Conservation (phyloP, 1,140 invertebrate species). For the Saccostrea cuccullata region DNA sequence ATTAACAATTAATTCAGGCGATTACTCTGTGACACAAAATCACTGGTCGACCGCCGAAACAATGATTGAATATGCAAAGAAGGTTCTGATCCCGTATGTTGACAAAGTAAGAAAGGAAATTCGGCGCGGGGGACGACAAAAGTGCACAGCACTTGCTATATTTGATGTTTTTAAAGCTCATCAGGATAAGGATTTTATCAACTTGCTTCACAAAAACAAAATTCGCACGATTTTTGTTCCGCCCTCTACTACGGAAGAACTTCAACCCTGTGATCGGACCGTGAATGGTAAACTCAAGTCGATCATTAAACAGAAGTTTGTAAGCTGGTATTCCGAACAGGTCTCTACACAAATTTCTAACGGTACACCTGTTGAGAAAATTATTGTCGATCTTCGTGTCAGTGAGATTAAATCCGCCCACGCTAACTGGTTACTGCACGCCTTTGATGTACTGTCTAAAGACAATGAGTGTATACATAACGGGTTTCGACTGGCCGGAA, state of each 20-base stretch:
- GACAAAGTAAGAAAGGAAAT: conserved; percentile 20
- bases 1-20: too few relatives aligned
- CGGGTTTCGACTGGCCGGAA: too few relatives aligned
- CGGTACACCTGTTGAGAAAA: too few relatives aligned
- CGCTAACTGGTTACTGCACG: too few relatives aligned
- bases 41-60: conserved; percentile 40
- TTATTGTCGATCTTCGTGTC: too few relatives aligned
- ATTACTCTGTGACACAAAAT: too few relatives aligned
- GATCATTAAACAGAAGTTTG: conserved; percentile 4
- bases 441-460: too few relatives aligned
- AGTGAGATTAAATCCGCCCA: too few relatives aligned
- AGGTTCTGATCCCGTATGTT: conserved; percentile 34
- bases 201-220: conserved; percentile 28
- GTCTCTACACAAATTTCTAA: neutral
- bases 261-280: conserved; percentile 28
- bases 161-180: conserved; percentile 23
- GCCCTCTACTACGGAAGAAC: conserved; percentile 6
- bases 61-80: conserved; percentile 44
- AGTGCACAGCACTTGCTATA: conserved; percentile 9
- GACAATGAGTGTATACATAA: too few relatives aligned
- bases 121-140: neutral
- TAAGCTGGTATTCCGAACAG: conserved; percentile 8
- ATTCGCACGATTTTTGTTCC: conserved; percentile 25
- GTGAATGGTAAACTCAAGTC: conserved; percentile 24
- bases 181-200: neutral